phyloP scores from a whole-genome alignment of 1,140 invertebrate genomes.

The Globodera rostochiensis region DNA sequence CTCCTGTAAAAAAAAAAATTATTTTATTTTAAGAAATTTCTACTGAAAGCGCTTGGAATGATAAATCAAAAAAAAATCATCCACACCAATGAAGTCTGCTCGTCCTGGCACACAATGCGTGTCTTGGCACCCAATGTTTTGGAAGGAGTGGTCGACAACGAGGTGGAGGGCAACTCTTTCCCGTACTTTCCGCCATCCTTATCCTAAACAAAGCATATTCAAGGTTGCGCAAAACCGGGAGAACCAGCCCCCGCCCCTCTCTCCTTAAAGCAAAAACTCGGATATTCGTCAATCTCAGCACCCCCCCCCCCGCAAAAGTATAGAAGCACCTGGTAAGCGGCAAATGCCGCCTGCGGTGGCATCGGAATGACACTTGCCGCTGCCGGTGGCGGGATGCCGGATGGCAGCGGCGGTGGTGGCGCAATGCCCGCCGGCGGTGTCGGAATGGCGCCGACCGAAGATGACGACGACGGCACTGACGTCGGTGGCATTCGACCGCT shows the following conservation, averaged over 20 bases:
- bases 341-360: slow-evolving; percentile 33
- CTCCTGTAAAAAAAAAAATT: slow-evolving; percentile 33
- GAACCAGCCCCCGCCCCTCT: too few relatives aligned
- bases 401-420: slow-evolving; percentile 18
- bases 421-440: neutral
- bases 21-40: too few relatives aligned
- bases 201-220: neutral
- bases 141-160: slow-evolving; percentile 64
- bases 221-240: too few relatives aligned
- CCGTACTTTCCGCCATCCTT: slow-evolving; percentile 11
- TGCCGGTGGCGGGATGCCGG: slow-evolving; percentile 13
- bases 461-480: neutral
- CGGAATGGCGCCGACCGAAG: neutral
- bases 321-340: slow-evolving; percentile 38
- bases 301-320: too few relatives aligned
- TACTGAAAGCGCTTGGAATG: too few relatives aligned
- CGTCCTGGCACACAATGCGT: slow-evolving; percentile 69
- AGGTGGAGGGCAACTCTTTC: neutral
- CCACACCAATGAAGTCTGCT: slow-evolving; percentile 68
- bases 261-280: too few relatives aligned
- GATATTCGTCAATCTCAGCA: too few relatives aligned
- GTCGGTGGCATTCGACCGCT: slow-evolving; percentile 22
- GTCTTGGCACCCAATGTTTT: slow-evolving; percentile 67
- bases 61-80: too few relatives aligned
- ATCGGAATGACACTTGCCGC: slow-evolving; percentile 5